phyloP scores from a whole-genome alignment of 2,797 vertebrate genomes.

The Scarus forsteni region DNA sequence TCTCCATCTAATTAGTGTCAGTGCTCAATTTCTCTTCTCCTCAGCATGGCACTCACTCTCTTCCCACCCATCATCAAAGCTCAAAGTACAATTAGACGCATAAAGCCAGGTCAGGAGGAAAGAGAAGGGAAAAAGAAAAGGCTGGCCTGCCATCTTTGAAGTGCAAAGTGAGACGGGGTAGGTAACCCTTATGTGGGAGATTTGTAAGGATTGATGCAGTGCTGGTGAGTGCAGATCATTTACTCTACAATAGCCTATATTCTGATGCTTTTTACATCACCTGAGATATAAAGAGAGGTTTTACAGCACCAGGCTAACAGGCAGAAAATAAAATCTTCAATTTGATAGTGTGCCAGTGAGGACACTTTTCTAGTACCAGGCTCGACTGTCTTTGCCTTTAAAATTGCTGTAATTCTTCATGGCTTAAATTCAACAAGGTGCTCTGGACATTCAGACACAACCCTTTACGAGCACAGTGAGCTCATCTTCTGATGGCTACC shows the following conservation, averaged over 20 bases:
- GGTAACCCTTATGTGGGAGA: conserved; percentile 61
- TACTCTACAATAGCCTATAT: conserved; percentile 15
- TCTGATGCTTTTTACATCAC: conserved; percentile 21
- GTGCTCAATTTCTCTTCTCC: conserved; percentile 68
- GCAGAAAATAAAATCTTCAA: conserved; percentile 1
- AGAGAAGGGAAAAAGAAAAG: conserved; percentile 51
- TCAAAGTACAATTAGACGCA: conserved; percentile 78
- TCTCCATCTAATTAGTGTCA: conserved; percentile 80
- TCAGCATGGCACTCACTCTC: conserved; percentile 48
- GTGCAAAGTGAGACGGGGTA: conserved; percentile 72
- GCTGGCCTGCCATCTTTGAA: conserved; percentile 76
- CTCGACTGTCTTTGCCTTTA: too few relatives aligned
- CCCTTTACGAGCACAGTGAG: too few relatives aligned
- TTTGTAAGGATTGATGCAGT: conserved; percentile 61
- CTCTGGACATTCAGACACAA: too few relatives aligned
- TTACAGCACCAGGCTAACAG: not conserved
- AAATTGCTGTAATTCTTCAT: too few relatives aligned
- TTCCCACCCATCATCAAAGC: conserved; percentile 81
- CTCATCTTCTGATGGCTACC: too few relatives aligned
- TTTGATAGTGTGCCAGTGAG: conserved; percentile 12
- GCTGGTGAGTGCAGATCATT: conserved; percentile 34
- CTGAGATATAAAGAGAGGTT: not conserved
- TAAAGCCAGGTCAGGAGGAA: conserved; percentile 62
- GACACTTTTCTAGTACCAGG: too few relatives aligned
- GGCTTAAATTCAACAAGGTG: too few relatives aligned